These are phyloP conservation scores for Anolis sagrei DNA, from an alignment of 2,113 vertebrate species.

Conservation along the genomic window DNA sequence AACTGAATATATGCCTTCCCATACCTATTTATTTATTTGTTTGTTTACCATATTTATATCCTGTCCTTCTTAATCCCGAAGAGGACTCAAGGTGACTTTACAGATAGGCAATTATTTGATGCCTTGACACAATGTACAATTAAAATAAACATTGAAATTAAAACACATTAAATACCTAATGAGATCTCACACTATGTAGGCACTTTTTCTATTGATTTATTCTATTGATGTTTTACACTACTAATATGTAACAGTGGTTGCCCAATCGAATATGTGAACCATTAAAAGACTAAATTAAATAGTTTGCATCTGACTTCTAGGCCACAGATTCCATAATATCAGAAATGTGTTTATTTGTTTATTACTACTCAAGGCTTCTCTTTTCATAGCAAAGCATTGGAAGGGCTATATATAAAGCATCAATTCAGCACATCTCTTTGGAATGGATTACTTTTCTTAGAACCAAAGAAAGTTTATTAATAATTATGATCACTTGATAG, in stretches of 20 bases:
- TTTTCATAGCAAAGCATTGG: neutral
- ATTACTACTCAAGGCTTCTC: neutral
- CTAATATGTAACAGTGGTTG: neutral
- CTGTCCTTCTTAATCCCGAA: no score
- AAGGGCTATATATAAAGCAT: neutral
- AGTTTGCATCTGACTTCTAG: neutral
- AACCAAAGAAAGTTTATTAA: neutral
- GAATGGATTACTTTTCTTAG: neutral
- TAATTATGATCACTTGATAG: neutral
- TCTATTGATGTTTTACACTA: neutral
- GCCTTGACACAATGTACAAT: no score
- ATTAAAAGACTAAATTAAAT: neutral
- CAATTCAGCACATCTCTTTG: neutral
- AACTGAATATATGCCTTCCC: fast-evolving
- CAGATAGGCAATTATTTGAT: no score
- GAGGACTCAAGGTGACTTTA: no score
- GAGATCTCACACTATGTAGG: no score
- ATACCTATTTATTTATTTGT: no score
- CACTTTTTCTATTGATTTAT: neutral
- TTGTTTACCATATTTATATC: no score
- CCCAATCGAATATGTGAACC: neutral
- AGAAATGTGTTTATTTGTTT: neutral
- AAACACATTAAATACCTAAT: no score
- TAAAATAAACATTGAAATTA: no score
- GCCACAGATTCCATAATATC: neutral